Percentiles rank a stretch among this genome's conserved stretches.
phyloP scores from a whole-genome alignment of 2,888 invertebrate species.

The Epinotia ramella region DNA sequence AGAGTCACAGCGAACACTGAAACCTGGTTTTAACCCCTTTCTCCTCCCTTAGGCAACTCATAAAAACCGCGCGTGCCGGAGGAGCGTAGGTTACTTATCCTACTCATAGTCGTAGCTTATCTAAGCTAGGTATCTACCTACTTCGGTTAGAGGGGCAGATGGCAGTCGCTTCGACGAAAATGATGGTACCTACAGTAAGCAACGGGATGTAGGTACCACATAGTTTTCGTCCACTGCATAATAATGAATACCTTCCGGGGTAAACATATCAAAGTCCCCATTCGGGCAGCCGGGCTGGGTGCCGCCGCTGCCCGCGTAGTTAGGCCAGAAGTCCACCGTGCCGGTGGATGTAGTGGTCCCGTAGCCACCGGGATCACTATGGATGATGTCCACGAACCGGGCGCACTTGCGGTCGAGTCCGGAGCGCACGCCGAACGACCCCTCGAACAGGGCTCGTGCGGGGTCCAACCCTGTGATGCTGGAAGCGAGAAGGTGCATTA shows the following conservation, averaged over 20 bases:
- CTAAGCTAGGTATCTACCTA: too few relatives aligned
- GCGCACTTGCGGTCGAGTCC: conserved; percentile 82
- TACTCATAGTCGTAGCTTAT: too few relatives aligned
- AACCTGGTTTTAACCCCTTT: too few relatives aligned
- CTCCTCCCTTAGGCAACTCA: neutral
- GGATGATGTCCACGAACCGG: conserved; percentile 87
- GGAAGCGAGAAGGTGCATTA: conserved; percentile 32
- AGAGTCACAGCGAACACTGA: too few relatives aligned
- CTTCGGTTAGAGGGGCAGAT: too few relatives aligned
- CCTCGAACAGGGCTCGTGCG: conserved; percentile 85
- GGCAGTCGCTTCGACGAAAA: too few relatives aligned
- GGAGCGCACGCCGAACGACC: conserved; percentile 60
- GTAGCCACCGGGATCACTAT: conserved; percentile 87
- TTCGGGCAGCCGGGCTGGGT: conserved; percentile 84
- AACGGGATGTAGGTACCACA: neutral
- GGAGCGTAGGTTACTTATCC: too few relatives aligned
- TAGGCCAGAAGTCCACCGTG: conserved; percentile 86
- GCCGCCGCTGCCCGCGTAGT: conserved; percentile 69
- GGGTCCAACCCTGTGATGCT: conserved; percentile 86
- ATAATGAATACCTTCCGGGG: conserved; percentile 63
- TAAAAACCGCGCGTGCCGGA: neutral
- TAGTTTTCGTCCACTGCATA: neutral
- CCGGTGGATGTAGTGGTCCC: conserved; percentile 81
- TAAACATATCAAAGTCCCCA: conserved; percentile 67
- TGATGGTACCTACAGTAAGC: too few relatives aligned